phyloP scores from a whole-genome alignment of 2,888 invertebrate genomes.

The Xylota sylvarum region DNA sequence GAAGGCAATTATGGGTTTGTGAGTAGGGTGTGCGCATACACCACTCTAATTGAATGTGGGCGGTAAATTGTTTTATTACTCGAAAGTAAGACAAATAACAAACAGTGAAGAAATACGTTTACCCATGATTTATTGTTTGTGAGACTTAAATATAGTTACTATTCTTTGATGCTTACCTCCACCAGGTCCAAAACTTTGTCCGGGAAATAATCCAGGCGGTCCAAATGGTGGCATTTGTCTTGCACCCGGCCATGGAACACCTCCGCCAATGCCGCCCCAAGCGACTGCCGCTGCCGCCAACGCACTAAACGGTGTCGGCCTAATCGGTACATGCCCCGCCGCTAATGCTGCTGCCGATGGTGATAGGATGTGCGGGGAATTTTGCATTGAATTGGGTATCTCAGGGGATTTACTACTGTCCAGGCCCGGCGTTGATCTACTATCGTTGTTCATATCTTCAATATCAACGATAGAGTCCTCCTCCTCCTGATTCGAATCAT shows the following conservation, averaged over 20 bases:
- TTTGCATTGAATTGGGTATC: slow-evolving; percentile 79
- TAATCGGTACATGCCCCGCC: slow-evolving; percentile 87
- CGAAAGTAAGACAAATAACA: slow-evolving; percentile 57
- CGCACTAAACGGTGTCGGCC: slow-evolving; percentile 92
- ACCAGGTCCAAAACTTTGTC: slow-evolving; percentile 87
- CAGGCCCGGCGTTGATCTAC: slow-evolving; percentile 84
- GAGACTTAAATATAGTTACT: slow-evolving; percentile 1
- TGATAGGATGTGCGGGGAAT: slow-evolving; percentile 82
- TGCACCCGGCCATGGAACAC: slow-evolving; percentile 87
- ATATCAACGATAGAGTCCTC: slow-evolving; percentile 91
- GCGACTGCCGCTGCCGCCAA: slow-evolving; percentile 90
- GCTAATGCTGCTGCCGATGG: slow-evolving; percentile 84
- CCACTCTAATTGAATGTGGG: slow-evolving; percentile 68
- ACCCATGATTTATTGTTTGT: slow-evolving; percentile 40
- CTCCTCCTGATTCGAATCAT: slow-evolving; percentile 84
- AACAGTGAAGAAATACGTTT: slow-evolving; percentile 16
- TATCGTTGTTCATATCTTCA: slow-evolving; percentile 89
- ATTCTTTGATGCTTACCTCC: slow-evolving; percentile 84
- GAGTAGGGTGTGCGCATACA: slow-evolving; percentile 31
- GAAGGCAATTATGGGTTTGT: slow-evolving; percentile 41
- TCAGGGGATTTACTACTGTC: slow-evolving; percentile 83
- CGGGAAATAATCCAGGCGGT: slow-evolving; percentile 88
- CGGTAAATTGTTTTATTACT: slow-evolving; percentile 62
- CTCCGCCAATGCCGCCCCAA: slow-evolving; percentile 87
- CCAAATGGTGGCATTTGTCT: slow-evolving; percentile 87